These are phyloP conservation scores for Cataglyphis rosenhaueri DNA, from an alignment of 2,888 invertebrate genomes.

Conservation along the genomic window DNA sequence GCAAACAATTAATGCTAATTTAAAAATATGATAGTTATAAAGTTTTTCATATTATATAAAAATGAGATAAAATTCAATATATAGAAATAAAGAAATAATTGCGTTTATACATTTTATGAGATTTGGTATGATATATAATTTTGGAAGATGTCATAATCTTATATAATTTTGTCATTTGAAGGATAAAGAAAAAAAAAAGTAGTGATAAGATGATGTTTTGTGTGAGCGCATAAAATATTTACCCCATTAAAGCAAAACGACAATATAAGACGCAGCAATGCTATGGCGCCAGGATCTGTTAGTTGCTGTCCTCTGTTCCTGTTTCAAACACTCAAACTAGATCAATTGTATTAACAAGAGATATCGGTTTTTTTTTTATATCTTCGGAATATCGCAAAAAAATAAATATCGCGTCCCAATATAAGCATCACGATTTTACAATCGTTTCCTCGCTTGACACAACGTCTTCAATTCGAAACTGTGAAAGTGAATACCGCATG, in stretches of 20 bases:
- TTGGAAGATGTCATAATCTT: conserved; percentile 18
- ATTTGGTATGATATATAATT: background rate
- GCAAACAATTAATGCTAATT: background rate
- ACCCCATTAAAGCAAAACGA: conserved; percentile 85
- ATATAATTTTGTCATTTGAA: background rate
- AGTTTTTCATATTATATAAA: background rate
- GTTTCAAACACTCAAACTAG: conserved; percentile 84
- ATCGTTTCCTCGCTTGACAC: conserved; percentile 17
- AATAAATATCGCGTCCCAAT: conserved; percentile 11
- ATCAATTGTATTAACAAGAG: conserved; percentile 71
- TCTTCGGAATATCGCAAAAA: conserved; percentile 39
- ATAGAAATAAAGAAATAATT: background rate
- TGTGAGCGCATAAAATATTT: conserved; percentile 82
- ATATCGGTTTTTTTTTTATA: conserved; percentile 25
- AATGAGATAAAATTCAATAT: background rate
- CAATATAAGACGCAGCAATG: conserved; percentile 84
- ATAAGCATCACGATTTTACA: background rate
- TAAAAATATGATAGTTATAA: conserved; percentile 10
- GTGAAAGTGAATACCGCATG: conserved; percentile 70
- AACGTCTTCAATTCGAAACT: conserved; percentile 40
- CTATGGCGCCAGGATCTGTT: conserved; percentile 84
- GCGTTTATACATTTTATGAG: background rate
- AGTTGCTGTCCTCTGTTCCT: conserved; percentile 85
- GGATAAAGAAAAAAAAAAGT: conserved; percentile 12
- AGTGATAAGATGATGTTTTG: conserved; percentile 57